Base-by-base conservation (phyloP, 2,888 invertebrate species). In the Dromius quadrimaculatus region DNA sequence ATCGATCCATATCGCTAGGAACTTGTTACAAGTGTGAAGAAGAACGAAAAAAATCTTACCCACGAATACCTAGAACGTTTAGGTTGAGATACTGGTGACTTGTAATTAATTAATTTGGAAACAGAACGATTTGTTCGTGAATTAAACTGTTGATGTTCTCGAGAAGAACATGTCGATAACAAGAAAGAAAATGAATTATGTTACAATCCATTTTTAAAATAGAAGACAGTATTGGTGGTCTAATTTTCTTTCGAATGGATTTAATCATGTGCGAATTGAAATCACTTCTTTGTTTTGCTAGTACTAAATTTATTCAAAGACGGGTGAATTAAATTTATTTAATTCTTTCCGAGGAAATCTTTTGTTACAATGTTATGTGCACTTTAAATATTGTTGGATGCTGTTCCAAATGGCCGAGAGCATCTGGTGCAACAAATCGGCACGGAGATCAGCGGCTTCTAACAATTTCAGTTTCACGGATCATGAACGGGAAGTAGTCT, bases 21-120 rank as follows among this genome's bases (percentile, higher is more conserved):
- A 41, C 11, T 41, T 41, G 41, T 41, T 41, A 41, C 15, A 41
- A 41, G 41, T 41, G 41, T 41, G 41, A 41, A 41, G 41, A 3
- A 41, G 36, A 11, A n/a, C 36, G 15, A 15, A 41, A 41, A 41
- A 41, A 41, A 41, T 15, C 13, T 41, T 41, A 41, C 41, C 41
- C 41, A 41, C 41, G 41, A 28, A 28, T 15, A 11, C 13, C 41
- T n/a, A n/a, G n/a, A n/a, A n/a, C n/a, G n/a, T n/a, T n/a, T n/a
- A n/a, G n/a, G n/a, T n/a, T n/a, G 41, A 36, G 11, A 11, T 11
- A 2, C 13, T 15, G 41, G 6, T 41, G 41, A 41, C 41, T 41
- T 41, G 41, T 11, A 41, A 41, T 41, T 41, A 41, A 41, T 41
- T 41, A 13, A 41, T 41, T 41, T 41, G 41, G 41, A 11, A 11